Conservation (phyloP, 2,113 vertebrate species). For the Oenanthe oenanthe region DNA sequence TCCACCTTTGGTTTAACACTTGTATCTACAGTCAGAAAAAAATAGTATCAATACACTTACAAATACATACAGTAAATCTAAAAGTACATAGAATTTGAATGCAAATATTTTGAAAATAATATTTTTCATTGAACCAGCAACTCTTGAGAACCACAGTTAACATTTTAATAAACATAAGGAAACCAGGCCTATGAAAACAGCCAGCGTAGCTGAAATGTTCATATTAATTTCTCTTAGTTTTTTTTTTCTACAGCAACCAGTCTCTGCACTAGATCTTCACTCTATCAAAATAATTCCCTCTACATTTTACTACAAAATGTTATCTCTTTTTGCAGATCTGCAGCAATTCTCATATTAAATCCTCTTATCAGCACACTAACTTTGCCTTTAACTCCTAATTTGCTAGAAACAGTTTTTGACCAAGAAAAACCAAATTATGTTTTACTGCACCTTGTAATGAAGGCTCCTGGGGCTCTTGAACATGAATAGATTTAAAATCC, state of each 20-base stretch:
- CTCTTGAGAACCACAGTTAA: background rate
- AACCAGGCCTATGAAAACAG: background rate
- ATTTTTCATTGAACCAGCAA: background rate
- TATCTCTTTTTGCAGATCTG: background rate
- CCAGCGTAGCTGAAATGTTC: background rate
- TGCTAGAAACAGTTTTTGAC: background rate
- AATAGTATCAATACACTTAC: background rate
- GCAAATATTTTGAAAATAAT: background rate
- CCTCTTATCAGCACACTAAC: background rate
- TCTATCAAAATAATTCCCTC: background rate
- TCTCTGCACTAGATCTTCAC: background rate
- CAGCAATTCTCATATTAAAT: background rate
- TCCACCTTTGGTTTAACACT: slow-evolving; percentile 94
- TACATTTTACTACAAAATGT: background rate
- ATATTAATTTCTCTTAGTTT: background rate
- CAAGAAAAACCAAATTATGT: background rate
- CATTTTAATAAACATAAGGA: background rate
- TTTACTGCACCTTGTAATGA: slow-evolving; percentile 83
- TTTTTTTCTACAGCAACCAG: background rate
- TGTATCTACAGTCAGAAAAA: slow-evolving; percentile 78
- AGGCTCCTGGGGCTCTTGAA: slow-evolving; percentile 94
- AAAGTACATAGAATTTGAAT: background rate
- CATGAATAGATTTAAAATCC: slow-evolving; percentile 97
- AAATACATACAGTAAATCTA: background rate
- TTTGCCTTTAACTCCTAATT: background rate